A percentile compares a stretch with the other conserved stretches of the same genome.
These are phyloP conservation scores for Aethina tumida DNA, from an alignment of 1,140 invertebrate species.

Conservation along the genomic window DNA sequence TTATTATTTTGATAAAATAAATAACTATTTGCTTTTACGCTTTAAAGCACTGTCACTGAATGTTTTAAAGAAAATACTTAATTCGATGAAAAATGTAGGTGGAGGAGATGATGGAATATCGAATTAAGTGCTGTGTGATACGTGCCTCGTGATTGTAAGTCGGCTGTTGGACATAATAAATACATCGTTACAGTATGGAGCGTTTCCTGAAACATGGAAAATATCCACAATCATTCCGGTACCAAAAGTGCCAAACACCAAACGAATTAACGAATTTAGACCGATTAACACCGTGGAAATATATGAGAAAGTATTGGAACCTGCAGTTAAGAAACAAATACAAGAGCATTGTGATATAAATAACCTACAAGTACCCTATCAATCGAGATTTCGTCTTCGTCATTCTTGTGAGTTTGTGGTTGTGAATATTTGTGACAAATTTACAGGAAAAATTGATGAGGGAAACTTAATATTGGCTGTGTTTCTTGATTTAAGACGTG, in stretches of 20 bases:
- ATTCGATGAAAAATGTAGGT: slow-evolving; percentile 5
- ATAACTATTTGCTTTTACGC: too few species aligned
- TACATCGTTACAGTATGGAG: neutral
- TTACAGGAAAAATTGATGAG: neutral
- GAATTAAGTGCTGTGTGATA: neutral
- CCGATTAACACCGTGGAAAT: slow-evolving; percentile 10
- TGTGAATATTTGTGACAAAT: slow-evolving; percentile 1
- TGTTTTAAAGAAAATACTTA: too few species aligned
- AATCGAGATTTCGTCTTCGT: slow-evolving; percentile 10
- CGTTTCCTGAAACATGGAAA: slow-evolving; percentile 3
- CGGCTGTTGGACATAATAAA: neutral
- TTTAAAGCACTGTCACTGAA: too few species aligned
- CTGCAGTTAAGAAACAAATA: slow-evolving; percentile 10
- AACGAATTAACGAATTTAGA: slow-evolving; percentile 6
- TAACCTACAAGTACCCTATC: slow-evolving; percentile 7
- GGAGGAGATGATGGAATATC: slow-evolving; percentile 1
- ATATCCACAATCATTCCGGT: slow-evolving; percentile 7
- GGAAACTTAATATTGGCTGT: slow-evolving; percentile 7
- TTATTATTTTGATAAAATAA: too few species aligned
- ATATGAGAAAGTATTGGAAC: slow-evolving; percentile 13
- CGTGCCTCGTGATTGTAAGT: neutral
- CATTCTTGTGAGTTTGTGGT: slow-evolving; percentile 7
- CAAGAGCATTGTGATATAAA: slow-evolving; percentile 4
- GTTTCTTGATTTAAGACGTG: slow-evolving; percentile 16
- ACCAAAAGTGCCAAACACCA: slow-evolving; percentile 6